Percentiles rank a stretch among this genome's conserved stretches.
Evolutionary conservation across 53 echinoderm and acorn worm genomes (phyloP).

Genomic region (Luidia sarsii): DNA sequence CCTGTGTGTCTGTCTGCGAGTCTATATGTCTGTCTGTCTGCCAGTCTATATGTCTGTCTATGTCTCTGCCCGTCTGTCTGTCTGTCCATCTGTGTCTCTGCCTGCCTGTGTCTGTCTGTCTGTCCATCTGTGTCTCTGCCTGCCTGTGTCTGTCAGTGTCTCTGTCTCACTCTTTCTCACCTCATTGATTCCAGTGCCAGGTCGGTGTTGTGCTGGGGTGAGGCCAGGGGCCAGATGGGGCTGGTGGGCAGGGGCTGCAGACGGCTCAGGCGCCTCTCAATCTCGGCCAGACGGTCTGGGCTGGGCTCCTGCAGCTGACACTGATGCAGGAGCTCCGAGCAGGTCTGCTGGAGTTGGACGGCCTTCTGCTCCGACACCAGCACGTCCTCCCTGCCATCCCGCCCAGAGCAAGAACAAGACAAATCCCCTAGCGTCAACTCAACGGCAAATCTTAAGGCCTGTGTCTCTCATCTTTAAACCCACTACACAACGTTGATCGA

Average conservation of each 20-base stretch:
- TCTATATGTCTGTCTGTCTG: no score
- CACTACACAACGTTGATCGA: no score
- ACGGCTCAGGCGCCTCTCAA: conserved; percentile 56
- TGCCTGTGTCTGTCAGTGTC: no score
- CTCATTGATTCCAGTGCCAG: conserved; percentile 55
- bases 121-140: no score
- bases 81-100: no score
- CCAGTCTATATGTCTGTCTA: no score
- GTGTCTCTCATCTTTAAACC: no score
- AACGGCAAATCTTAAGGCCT: no score
- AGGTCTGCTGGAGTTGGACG: conserved; percentile 56
- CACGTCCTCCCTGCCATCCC: conserved; percentile 63
- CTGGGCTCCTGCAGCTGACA: background rate
- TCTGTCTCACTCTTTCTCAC: conserved; percentile 10
- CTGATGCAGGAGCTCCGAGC: conserved; percentile 55
- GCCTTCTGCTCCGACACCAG: conserved; percentile 66
- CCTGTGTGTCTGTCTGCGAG: no score
- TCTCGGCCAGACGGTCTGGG: conserved; percentile 44
- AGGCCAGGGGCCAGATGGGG: background rate
- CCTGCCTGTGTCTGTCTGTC: no score
- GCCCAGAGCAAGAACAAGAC: background rate
- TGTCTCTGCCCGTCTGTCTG: no score
- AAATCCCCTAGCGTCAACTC: background rate
- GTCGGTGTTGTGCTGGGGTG: background rate
- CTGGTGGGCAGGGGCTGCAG: conserved; percentile 49